Conservation (phyloP, 2,113 vertebrate species). For the Psilopsiagon aurifrons region DNA sequence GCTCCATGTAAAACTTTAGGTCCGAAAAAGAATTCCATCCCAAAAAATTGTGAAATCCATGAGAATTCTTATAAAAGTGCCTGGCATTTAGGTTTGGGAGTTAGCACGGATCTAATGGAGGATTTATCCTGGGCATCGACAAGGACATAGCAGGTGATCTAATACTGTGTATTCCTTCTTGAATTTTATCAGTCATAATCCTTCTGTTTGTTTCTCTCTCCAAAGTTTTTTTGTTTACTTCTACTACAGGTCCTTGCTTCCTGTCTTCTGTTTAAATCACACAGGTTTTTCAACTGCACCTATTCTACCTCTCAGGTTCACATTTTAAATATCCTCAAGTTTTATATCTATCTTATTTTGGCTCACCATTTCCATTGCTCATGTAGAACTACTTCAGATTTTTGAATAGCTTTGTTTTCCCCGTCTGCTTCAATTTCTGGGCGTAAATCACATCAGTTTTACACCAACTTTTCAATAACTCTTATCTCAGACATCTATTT, state of each 20-base stretch:
- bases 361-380: slow-evolving; percentile 9
- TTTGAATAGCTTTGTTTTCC: slow-evolving; percentile 38
- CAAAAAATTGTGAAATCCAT: background rate
- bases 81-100: background rate
- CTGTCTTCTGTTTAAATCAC: slow-evolving; percentile 1
- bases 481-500: slow-evolving; percentile 18
- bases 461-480: slow-evolving; percentile 45
- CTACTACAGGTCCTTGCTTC: background rate
- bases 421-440: slow-evolving; percentile 19
- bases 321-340: background rate
- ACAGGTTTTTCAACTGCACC: background rate
- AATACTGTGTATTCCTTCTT: background rate
- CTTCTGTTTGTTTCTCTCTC: background rate
- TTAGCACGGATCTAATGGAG: background rate
- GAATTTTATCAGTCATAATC: background rate
- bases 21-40: background rate
- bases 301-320: background rate
- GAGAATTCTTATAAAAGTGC: background rate
- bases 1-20: background rate
- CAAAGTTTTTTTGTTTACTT: background rate
- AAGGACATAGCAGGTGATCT: background rate
- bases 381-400: background rate
- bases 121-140: background rate
- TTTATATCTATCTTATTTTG: slow-evolving; percentile 27
- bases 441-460: slow-evolving; percentile 43